Conservation (phyloP, 2,888 invertebrate genomes). For the Cephalotes varians region DNA sequence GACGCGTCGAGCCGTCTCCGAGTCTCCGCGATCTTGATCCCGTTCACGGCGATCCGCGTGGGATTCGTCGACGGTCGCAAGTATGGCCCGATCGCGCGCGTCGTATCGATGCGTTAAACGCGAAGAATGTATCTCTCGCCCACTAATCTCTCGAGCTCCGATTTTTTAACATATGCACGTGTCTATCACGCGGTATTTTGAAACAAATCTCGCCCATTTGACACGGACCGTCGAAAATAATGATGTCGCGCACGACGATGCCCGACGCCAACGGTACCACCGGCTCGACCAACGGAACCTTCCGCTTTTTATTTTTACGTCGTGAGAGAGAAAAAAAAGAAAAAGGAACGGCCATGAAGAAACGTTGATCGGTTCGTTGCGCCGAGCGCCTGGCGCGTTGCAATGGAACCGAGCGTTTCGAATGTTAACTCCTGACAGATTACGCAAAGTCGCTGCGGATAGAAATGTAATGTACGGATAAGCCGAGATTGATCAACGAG, state of each 20-base stretch:
- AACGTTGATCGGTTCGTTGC: constrained; percentile 35
- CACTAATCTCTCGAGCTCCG: not conserved
- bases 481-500: not conserved
- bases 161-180: not conserved
- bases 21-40: constrained; percentile 35
- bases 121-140: too few species aligned
- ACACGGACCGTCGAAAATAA: constrained; percentile 16
- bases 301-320: constrained; percentile 25
- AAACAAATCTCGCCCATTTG: not conserved
- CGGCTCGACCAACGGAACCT: constrained; percentile 23
- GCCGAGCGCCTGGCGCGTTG: not conserved
- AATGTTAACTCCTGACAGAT: constrained; percentile 5
- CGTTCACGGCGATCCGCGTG: not conserved
- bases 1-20: constrained; percentile 14
- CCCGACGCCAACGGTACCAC: constrained; percentile 15
- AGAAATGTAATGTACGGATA: not conserved
- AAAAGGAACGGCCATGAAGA: constrained; percentile 20
- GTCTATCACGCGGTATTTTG: not conserved
- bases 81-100: not conserved
- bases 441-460: not conserved
- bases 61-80: not conserved
- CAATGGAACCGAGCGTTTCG: not conserved
- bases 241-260: constrained; percentile 4
- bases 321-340: too few species aligned
- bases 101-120: not conserved